Evolutionary conservation across 2,797 vertebrate species (phyloP), one percentile per base, ranked within the genome.

Genomic region (Distichodus sexfasciatus): DNA sequence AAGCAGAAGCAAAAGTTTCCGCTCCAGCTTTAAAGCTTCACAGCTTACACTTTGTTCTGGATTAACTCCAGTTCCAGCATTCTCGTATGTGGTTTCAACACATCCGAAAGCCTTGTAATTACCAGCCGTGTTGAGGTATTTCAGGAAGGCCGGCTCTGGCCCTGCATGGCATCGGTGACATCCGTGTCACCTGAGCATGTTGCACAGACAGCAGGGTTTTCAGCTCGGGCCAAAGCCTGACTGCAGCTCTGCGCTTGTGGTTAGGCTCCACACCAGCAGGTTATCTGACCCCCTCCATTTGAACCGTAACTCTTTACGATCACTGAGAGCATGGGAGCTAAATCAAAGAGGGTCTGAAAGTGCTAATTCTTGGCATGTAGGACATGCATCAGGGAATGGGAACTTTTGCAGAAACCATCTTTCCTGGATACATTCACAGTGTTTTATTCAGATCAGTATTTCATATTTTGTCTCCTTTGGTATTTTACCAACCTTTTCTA

Each of bases 161-260:
- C 33, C 71, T 78, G 71, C 65, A 26, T 55, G 65, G 66, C 74
- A 72, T 50, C 65, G 58, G 80, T 82, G 78, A 76, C 74, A 74
- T 86, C 79, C 63, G 50, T 79, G 76, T 81, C 79, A 79, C 79
- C 82, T 81, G 83, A 81, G 79, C 82, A 81, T 86, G 82, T 81
- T 85, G 79, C 85, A 85, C 76, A 86, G 85, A 84, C 84, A 82
- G 79, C 75, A 81, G 54, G 79, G 75, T 83, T 66, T 62, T 83
- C 66, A 80, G 40, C 66, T 62, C 12, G 46, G 68, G 80, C 72
- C 79, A 79, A 74, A 69, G 74, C 69, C 57, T 69, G 69, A 69
- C 73, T 71, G 69, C 63, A 51, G 68, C 71, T 78, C 68, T 68
- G 63, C 40, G 71, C 66, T 75, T 78, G 79, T 67, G 79, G 73